A percentile compares a stretch with the other conserved stretches of the same genome.
These are phyloP conservation scores for Rhagologus leucostigma DNA, from an alignment of 2,113 vertebrate species.

Conservation along the genomic window DNA sequence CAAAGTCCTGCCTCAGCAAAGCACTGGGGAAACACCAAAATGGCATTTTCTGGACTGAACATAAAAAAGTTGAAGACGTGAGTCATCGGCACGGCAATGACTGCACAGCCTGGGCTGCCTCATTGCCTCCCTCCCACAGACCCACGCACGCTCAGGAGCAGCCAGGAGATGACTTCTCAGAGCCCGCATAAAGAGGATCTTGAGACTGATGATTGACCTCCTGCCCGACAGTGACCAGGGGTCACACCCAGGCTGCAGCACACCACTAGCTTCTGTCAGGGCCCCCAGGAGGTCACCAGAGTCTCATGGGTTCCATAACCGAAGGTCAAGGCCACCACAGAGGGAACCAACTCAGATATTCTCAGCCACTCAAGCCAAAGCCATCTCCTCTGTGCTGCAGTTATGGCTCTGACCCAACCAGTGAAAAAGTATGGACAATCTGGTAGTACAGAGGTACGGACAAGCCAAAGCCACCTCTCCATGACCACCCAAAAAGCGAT, in stretches of 20 bases:
- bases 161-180: background rate
- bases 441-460: background rate
- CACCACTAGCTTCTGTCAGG: background rate
- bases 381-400: background rate
- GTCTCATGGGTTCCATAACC: background rate
- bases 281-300: background rate
- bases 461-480: background rate
- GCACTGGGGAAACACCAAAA: constrained; percentile 48
- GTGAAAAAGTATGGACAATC: background rate
- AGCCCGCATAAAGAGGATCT: background rate
- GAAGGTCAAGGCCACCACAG: background rate
- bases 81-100: background rate
- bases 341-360: background rate
- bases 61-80: background rate
- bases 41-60: background rate
- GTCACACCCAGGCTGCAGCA: background rate
- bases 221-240: background rate
- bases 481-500: background rate
- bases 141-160: background rate
- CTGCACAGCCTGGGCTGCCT: background rate
- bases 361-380: background rate
- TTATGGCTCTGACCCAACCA: background rate
- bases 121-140: background rate
- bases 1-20: constrained; percentile 54
- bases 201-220: background rate